Percentiles rank a stretch among this genome's conserved stretches.
These are phyloP conservation scores for Aphaenogaster rudis DNA, from an alignment of 1,140 invertebrate species.

Conservation along the genomic window DNA sequence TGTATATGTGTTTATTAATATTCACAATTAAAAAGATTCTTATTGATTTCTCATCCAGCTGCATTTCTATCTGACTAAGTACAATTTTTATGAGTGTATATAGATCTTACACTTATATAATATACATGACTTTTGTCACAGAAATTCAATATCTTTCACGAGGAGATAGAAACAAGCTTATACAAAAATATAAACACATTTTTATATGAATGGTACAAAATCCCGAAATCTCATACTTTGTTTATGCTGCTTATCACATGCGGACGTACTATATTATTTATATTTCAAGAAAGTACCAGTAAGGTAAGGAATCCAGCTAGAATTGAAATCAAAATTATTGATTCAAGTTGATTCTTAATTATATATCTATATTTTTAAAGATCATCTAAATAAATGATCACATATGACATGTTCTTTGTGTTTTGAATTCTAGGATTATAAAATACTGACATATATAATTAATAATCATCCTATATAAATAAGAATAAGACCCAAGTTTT, in stretches of 20 bases:
- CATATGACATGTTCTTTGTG: neutral
- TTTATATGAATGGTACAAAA: slow-evolving; percentile 80
- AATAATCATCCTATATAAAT: neutral
- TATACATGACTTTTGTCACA: slow-evolving; percentile 59
- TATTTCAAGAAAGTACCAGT: slow-evolving; percentile 82
- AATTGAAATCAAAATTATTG: neutral
- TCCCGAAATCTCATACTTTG: slow-evolving; percentile 79
- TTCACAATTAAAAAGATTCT: neutral
- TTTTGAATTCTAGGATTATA: neutral
- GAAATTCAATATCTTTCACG: slow-evolving; percentile 82
- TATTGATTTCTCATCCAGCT: neutral
- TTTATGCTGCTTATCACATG: slow-evolving; percentile 85
- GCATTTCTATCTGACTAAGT: neutral
- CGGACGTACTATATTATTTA: slow-evolving; percentile 84
- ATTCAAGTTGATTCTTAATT: neutral
- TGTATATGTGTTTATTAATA: neutral
- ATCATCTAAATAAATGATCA: neutral
- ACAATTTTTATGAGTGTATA: slow-evolving; percentile 8
- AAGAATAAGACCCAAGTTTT: slow-evolving; percentile 17
- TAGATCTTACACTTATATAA: neutral
- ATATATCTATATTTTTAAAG: neutral
- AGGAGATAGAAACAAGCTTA: slow-evolving; percentile 79
- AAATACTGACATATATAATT: neutral
- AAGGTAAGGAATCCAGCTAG: slow-evolving; percentile 73
- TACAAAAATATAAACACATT: slow-evolving; percentile 80